These are phyloP conservation scores for Euwallacea similis DNA, from an alignment of 1,140 invertebrate genomes.

Conservation along the genomic window DNA sequence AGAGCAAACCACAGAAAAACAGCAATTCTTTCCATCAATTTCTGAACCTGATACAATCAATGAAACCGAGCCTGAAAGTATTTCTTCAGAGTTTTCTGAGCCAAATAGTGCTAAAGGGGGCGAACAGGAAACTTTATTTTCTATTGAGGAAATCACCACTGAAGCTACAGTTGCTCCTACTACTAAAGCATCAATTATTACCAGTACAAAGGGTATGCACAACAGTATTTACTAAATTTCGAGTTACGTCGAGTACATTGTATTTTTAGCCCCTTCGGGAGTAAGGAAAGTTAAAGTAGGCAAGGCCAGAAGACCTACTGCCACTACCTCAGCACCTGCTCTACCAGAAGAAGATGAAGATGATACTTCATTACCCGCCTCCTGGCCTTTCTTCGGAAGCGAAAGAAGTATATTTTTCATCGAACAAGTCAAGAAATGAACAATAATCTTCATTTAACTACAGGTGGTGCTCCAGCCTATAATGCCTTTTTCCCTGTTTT, in stretches of 20 bases:
- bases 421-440: conserved; percentile 5
- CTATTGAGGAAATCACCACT: conserved; percentile 21
- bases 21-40: neutral
- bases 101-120: neutral
- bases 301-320: conserved; percentile 21
- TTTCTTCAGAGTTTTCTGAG: neutral
- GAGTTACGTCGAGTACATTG: too few relatives aligned
- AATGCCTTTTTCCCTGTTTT: conserved; percentile 66
- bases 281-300: conserved; percentile 17
- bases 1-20: neutral
- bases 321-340: neutral
- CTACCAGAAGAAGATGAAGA: conserved; percentile 43
- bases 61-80: conserved; percentile 24
- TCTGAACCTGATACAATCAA: conserved; percentile 25
- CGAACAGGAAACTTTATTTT: conserved; percentile 34
- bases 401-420: conserved; percentile 23
- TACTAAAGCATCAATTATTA: neutral
- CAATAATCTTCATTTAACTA: conserved; percentile 20
- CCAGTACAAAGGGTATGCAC: conserved; percentile 10
- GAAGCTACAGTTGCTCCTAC: conserved; percentile 8
- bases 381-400: conserved; percentile 46
- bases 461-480: conserved; percentile 45
- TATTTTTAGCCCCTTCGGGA: conserved; percentile 9
- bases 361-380: conserved; percentile 40
- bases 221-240: too few relatives aligned